Base-by-base conservation (phyloP, 2,888 invertebrate genomes). In the Ernsta delagoae region DNA sequence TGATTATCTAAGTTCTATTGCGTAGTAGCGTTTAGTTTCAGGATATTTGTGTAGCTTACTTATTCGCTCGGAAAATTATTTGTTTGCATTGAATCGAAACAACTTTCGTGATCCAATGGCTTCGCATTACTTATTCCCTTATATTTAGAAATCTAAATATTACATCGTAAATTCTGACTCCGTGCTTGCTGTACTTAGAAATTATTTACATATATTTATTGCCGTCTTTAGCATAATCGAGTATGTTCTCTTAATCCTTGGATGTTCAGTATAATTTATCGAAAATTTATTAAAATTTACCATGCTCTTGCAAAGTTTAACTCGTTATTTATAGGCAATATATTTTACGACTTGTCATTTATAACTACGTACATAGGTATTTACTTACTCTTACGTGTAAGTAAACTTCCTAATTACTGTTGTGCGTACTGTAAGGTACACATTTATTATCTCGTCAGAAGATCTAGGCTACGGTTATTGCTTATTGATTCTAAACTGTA, bases 131-230 rank as follows among this genome's bases (percentile, higher is more conserved):
- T 68, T 68, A 68, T 68, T 68, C 68, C 68, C 68, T 62, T 68
- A 68, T 68, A 68, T 63, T 68, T 57, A 57, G 68, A 62, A 68
- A 68, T 68, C 68, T 68, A 57, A 68, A 68, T 62, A 57, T 68
- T 68, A 62, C 68, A 68, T 68, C 68, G 68, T 68, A 67, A 67
- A 67, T 67, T 61, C 67, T 48, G 45, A n/a, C 67, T 61, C 54
- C 36, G 39, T 36, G 68, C 68, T 68, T 59, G 41, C 56, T 48
- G 68, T 68, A 68, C 57, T 68, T 62, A 62, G 68, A 68, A 61
- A 68, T 68, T 68, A 68, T 68, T 68, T 62, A 68, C 68, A 68
- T 68, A 59, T 68, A 68, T 68, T 68, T 68, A 68, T 62, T 68
- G 68, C 68, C 41, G 48, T 56, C 36, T 68, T 68, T 68, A 68